Percentiles rank a stretch among this genome's conserved stretches.
Evolutionary conservation across 2,888 invertebrate genomes (phyloP).

Genomic region (Tetropium fuscum): DNA sequence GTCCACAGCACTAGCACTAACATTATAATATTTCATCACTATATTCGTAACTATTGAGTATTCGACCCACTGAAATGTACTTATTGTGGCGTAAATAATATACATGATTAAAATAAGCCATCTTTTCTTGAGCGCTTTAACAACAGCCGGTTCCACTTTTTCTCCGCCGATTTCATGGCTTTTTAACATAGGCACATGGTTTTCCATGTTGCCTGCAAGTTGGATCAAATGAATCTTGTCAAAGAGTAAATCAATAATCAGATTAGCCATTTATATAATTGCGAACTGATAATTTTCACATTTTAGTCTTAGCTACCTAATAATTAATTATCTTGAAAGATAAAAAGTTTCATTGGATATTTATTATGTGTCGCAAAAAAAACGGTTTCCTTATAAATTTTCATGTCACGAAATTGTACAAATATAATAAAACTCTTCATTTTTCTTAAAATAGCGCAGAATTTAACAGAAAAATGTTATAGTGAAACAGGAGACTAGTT

Average conservation of each 20-base stretch:
- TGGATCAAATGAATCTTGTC: background rate
- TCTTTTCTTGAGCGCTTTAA: conserved; percentile 77
- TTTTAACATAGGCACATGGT: conserved; percentile 13
- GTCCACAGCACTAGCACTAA: conserved; percentile 81
- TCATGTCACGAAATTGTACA: background rate
- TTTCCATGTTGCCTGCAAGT: conserved; percentile 1
- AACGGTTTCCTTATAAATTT: conserved; percentile 4
- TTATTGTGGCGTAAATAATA: conserved; percentile 86
- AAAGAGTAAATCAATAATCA: background rate
- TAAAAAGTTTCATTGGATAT: conserved; percentile 12
- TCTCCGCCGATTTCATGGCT: background rate
- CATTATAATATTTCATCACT: conserved; percentile 80
- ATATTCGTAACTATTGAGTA: conserved; percentile 92
- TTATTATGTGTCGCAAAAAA: background rate
- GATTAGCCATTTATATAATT: conserved; percentile 4
- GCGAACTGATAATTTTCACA: conserved; percentile 19
- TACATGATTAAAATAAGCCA: conserved; percentile 90
- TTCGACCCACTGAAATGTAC: conserved; percentile 96
- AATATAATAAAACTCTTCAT: conserved; percentile 15
- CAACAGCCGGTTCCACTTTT: conserved; percentile 21
- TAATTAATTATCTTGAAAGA: conserved; percentile 9
- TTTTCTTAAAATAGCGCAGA: no score
- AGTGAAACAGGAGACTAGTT: no score
- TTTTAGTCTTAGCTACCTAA: conserved; percentile 20
- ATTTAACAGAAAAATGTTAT: no score